phyloP scores from a whole-genome alignment of 2,797 vertebrate species.

The Glossophaga mutica region DNA sequence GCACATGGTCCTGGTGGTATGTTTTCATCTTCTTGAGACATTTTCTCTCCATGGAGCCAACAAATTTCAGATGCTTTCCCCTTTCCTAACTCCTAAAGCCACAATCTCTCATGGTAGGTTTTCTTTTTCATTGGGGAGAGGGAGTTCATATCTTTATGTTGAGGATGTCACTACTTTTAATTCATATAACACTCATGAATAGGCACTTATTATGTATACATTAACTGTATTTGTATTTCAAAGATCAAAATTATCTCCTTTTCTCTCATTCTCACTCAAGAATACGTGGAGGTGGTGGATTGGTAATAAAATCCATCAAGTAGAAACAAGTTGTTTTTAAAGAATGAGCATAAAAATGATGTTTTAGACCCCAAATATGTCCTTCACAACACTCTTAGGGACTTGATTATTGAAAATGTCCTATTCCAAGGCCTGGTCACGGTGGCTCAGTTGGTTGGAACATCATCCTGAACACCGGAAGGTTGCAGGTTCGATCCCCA shows the following conservation, averaged over 20 bases:
- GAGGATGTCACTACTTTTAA: background rate
- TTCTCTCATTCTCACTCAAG: background rate
- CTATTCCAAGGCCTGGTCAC: background rate
- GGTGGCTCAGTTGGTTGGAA: background rate
- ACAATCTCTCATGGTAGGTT: background rate
- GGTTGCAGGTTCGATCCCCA: background rate
- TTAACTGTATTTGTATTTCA: background rate
- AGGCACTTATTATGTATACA: background rate
- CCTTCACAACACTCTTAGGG: background rate
- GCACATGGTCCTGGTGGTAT: background rate
- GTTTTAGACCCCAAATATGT: conserved; percentile 15
- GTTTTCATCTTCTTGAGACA: background rate
- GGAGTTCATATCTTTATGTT: background rate
- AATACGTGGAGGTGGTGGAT: background rate
- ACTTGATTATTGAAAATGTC: background rate
- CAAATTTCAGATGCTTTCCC: background rate
- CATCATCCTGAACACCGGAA: background rate
- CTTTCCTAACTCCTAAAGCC: background rate
- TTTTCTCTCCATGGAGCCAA: background rate
- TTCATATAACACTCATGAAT: background rate
- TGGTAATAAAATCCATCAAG: background rate
- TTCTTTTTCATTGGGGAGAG: background rate
- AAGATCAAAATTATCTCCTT: background rate
- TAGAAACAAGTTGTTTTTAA: conserved; percentile 27
- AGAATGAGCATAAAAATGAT: background rate